Evolutionary conservation across 2,113 vertebrate genomes (phyloP).

Genomic region (Hypomesus transpacificus): DNA sequence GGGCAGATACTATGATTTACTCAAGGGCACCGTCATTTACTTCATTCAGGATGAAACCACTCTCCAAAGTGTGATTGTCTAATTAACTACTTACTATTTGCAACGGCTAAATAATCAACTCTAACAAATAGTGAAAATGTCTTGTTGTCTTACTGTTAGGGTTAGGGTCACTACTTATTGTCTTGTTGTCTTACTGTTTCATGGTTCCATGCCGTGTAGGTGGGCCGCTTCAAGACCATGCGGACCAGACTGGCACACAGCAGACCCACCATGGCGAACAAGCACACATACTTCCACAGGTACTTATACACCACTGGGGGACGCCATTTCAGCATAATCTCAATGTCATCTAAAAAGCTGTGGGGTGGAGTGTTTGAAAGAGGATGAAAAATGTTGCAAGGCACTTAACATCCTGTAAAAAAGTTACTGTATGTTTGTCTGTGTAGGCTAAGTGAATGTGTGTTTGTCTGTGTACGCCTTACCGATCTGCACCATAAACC

Average conservation of each 20-base stretch:
- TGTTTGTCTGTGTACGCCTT: conserved; percentile 47
- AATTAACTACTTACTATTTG: no score
- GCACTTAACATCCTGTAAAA: not conserved
- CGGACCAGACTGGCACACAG: conserved; percentile 88
- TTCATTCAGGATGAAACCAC: no score
- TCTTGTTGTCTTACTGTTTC: conserved; percentile 74
- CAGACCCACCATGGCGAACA: conserved; percentile 86
- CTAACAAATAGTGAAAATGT: no score
- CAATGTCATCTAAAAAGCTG: conserved; percentile 96
- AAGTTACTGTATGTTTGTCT: not conserved
- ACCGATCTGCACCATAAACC: conserved; percentile 97
- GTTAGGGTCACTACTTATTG: no score
- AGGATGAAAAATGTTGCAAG: not conserved
- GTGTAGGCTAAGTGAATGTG: not conserved
- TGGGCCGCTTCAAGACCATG: conserved; percentile 85
- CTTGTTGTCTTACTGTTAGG: conserved; percentile 76
- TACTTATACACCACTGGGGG: conserved; percentile 92
- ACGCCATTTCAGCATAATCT: conserved; percentile 91
- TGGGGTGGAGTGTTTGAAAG: not conserved
- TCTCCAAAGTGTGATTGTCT: no score
- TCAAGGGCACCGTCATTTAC: no score
- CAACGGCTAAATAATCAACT: no score
- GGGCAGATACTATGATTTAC: not conserved
- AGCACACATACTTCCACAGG: conserved; percentile 95
- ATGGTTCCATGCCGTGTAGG: conserved; percentile 92